These are phyloP conservation scores for Cyphomyrus discorhynchus DNA, from an alignment of 2,113 vertebrate genomes.

Conservation along the genomic window DNA sequence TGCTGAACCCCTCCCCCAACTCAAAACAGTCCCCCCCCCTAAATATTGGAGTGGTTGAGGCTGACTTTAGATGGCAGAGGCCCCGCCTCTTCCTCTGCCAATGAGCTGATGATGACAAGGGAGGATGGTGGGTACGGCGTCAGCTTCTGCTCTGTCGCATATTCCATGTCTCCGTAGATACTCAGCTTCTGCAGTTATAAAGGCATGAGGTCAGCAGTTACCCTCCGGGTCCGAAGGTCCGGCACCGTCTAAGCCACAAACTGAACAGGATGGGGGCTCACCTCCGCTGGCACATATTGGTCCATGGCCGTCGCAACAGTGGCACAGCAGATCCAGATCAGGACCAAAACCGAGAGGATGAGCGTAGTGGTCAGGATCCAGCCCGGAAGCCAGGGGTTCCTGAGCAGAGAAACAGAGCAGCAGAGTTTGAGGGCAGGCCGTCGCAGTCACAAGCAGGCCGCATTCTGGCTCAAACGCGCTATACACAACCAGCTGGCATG, in stretches of 20 bases:
- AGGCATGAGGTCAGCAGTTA: background rate
- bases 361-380: constrained; percentile 92
- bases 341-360: constrained; percentile 81
- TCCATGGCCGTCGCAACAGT: constrained; percentile 93
- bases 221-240: background rate
- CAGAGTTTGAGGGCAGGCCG: background rate
- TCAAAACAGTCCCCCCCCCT: constrained; percentile 22
- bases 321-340: constrained; percentile 97
- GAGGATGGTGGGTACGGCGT: constrained; percentile 77
- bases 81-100: constrained; percentile 75
- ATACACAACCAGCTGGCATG: background rate
- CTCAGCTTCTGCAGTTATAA: constrained; percentile 77
- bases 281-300: constrained; percentile 89
- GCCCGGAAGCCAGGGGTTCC: constrained; percentile 78
- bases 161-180: constrained; percentile 89
- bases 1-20: background rate
- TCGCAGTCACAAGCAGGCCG: too few species aligned
- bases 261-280: constrained; percentile 38
- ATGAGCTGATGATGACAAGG: constrained; percentile 74
- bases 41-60: constrained; percentile 72
- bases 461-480: background rate
- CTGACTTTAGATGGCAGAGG: constrained; percentile 86
- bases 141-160: constrained; percentile 77
- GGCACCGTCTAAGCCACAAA: background rate
- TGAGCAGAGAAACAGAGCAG: constrained; percentile 42